Percentiles rank a stretch among this genome's conserved stretches.
phyloP scores from a whole-genome alignment of 1,140 invertebrate genomes.

The Melipona quadrifasciata region DNA sequence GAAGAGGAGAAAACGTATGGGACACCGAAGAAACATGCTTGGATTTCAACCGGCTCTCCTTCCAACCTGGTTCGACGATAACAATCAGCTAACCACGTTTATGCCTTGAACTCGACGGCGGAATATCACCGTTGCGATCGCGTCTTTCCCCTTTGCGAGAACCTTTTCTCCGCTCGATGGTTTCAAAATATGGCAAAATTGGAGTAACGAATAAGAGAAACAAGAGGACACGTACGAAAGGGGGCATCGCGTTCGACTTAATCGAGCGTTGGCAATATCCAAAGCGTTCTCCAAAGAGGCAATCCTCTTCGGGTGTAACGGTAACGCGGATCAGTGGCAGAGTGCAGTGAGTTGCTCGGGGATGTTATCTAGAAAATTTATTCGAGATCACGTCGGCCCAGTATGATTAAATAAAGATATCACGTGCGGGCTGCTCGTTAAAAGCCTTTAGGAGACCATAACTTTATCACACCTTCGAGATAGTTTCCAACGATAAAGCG shows the following conservation, averaged over 20 bases:
- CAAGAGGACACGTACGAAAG: background rate
- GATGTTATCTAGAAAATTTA: conserved; percentile 52
- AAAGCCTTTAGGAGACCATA: conserved; percentile 55
- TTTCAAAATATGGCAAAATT: background rate
- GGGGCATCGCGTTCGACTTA: too few species aligned
- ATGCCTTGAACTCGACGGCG: conserved; percentile 10
- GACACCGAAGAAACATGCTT: conserved; percentile 69
- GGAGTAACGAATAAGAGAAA: conserved; percentile 6
- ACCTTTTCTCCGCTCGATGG: background rate
- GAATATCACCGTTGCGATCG: conserved; percentile 15
- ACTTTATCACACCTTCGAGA: conserved; percentile 55
- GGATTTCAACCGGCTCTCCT: conserved; percentile 53
- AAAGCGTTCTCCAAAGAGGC: background rate
- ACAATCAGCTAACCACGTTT: conserved; percentile 45
- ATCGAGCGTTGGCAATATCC: background rate
- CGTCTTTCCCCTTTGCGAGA: background rate
- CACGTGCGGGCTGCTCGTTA: conserved; percentile 59
- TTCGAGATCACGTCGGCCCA: conserved; percentile 49
- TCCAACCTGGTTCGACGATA: conserved; percentile 49
- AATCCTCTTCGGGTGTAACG: conserved; percentile 13
- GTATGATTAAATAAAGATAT: conserved; percentile 66
- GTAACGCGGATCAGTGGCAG: background rate
- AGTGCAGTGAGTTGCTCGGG: background rate
- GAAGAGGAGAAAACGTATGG: conserved; percentile 68
- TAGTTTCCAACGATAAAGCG: conserved; percentile 48